phyloP scores from a whole-genome alignment of 2,888 invertebrate species.

The Diogma glabrata region DNA sequence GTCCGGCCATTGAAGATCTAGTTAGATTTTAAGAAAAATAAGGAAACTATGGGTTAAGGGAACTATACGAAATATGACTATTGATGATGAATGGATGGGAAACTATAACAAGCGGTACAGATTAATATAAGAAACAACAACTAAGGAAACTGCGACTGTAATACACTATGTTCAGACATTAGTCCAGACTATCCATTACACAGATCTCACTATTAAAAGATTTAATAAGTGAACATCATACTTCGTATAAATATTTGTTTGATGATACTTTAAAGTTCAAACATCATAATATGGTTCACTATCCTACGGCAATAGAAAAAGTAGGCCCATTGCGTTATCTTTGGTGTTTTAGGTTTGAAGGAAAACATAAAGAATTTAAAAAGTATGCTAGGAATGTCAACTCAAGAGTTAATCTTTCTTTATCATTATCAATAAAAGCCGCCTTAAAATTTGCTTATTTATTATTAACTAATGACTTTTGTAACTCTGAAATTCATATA shows the following conservation, averaged over 20 bases:
- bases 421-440: slow-evolving; percentile 10
- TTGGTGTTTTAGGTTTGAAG: slow-evolving; percentile 10
- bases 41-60: no score
- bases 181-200: no score
- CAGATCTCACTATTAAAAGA: not conserved
- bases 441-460: slow-evolving; percentile 10
- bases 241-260: slow-evolving; percentile 10
- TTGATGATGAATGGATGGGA: no score
- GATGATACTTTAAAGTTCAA: slow-evolving; percentile 12
- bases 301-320: slow-evolving; percentile 6
- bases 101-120: no score
- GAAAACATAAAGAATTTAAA: slow-evolving; percentile 10
- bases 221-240: slow-evolving; percentile 8
- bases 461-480: not conserved
- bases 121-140: no score
- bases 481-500: not conserved
- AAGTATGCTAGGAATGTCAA: no score
- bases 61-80: no score
- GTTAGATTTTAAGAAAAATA: no score
- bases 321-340: slow-evolving; percentile 11
- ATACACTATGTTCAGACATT: no score
- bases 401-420: no score
- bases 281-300: slow-evolving; percentile 13
- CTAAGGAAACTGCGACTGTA: no score
- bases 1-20: no score